phyloP scores from a whole-genome alignment of 2,113 vertebrate species.

The Thalassarche chlororhynchos region DNA sequence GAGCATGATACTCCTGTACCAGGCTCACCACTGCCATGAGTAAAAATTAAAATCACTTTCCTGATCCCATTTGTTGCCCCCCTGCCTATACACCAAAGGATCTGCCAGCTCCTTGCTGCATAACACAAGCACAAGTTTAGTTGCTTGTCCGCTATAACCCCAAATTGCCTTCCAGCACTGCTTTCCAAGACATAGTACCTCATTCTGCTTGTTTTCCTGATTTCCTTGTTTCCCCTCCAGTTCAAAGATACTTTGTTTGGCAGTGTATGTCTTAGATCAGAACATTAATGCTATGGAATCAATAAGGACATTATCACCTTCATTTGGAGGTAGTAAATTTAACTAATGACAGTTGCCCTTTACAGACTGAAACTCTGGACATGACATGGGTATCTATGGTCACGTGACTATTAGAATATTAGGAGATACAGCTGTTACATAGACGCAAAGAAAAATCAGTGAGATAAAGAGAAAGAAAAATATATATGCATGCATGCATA shows the following conservation, averaged over 20 bases:
- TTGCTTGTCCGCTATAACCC: neutral
- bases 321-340: neutral
- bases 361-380: neutral
- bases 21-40: neutral
- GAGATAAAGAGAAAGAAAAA: neutral
- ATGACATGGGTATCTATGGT: neutral
- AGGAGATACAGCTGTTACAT: neutral
- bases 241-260: neutral
- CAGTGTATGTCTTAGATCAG: neutral
- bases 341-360: neutral
- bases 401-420: neutral
- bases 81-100: neutral
- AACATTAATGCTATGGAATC: neutral
- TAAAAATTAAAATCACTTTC: conserved; percentile 11
- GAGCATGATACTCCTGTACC: neutral
- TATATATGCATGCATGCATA: neutral
- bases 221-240: neutral
- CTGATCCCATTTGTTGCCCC: neutral
- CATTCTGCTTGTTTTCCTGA: neutral
- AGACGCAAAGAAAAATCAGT: neutral
- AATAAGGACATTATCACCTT: neutral
- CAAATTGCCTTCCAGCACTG: neutral
- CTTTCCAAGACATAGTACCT: neutral
- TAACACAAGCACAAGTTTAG: neutral
- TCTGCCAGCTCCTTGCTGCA: neutral